Evolutionary conservation across 64 coral and sea anemone species (phyloP), one percentile per base, ranked within the genome.

Genomic region (Pocillopora damicornis): DNA sequence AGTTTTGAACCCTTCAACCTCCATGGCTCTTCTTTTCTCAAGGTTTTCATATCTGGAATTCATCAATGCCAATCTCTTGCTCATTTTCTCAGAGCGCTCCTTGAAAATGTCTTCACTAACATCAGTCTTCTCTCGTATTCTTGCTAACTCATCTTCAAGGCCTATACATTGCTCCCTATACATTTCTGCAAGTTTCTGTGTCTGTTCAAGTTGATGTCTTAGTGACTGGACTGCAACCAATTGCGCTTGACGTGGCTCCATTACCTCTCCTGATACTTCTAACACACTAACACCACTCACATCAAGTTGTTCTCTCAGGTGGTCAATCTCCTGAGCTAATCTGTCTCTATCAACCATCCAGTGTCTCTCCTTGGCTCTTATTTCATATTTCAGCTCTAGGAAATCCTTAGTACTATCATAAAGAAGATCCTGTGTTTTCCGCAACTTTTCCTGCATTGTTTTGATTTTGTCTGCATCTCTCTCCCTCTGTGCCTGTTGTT

Each of bases 351-450:
- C 97, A 78, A 92, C 93, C 97, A 99, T 99, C 97, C 97, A 99
- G 30, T 95, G 97, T 58, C 97, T 92, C 72, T 99, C 97, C 37
- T 95, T 92, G 37, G 97, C 97, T 90, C 97, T 78, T 37, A 99
- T 79, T 51, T 99, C 97, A 73, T 99, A 95, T 79, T 99, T 99
- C 64, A 99, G 79, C 61, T 99, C 93, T 37, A 99, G 78, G 75
- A 99, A 99, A 79, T 99, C 97, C 83, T 99, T 99, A 51, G 97
- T 99, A 38, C 97, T 99, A 74, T 99, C 93, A 80, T 99, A 99
- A 61, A 99, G 88, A n/a, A 99, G 77, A 87, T 95, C 92, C 14
- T 99, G 97, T 12, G 97, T 95, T 84, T 93, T 91, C 73, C 84
- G 88, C 42, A 99, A 88, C 37, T 99, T 99, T 35, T 95, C 90